phyloP scores from a whole-genome alignment of 2,113 vertebrate species.

The Xiphophorus hellerii region DNA sequence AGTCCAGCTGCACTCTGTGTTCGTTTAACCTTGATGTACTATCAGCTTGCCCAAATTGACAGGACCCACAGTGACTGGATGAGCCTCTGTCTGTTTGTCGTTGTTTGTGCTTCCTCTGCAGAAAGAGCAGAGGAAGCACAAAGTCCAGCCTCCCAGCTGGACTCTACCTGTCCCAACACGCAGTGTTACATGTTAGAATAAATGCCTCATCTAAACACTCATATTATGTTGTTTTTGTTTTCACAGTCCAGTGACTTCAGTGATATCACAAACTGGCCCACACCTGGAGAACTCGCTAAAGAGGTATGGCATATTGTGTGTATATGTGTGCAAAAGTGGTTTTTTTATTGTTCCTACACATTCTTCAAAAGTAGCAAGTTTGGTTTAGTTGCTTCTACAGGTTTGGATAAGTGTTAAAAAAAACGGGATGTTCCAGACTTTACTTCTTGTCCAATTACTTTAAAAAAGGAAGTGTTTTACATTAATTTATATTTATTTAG shows the following conservation, averaged over 20 bases:
- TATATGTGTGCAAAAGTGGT: background rate
- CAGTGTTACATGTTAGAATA: background rate
- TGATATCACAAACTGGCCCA: constrained; percentile 95
- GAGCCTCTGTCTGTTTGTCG: background rate
- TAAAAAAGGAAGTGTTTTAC: too few relatives aligned
- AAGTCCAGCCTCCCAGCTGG: background rate
- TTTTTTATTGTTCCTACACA: background rate
- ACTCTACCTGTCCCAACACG: background rate
- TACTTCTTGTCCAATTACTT: too few relatives aligned
- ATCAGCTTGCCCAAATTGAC: constrained; percentile 43
- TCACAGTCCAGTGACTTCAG: constrained; percentile 89
- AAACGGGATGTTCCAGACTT: too few relatives aligned
- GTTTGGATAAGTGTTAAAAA: background rate
- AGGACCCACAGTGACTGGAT: background rate
- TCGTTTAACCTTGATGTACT: constrained; percentile 44
- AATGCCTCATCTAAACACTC: background rate
- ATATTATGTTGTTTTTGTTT: background rate
- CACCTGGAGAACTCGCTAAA: constrained; percentile 91
- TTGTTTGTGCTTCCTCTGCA: constrained; percentile 50
- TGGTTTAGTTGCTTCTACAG: background rate
- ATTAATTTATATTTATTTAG: too few relatives aligned
- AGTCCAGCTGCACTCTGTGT: background rate
- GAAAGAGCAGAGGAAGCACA: constrained; percentile 5
- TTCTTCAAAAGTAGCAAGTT: too few relatives aligned
- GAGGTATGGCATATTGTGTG: constrained; percentile 76